Evolutionary conservation across 1,140 invertebrate genomes (phyloP), one percentile per base, ranked within the genome.

Genomic region (Caerostris extrusa): DNA sequence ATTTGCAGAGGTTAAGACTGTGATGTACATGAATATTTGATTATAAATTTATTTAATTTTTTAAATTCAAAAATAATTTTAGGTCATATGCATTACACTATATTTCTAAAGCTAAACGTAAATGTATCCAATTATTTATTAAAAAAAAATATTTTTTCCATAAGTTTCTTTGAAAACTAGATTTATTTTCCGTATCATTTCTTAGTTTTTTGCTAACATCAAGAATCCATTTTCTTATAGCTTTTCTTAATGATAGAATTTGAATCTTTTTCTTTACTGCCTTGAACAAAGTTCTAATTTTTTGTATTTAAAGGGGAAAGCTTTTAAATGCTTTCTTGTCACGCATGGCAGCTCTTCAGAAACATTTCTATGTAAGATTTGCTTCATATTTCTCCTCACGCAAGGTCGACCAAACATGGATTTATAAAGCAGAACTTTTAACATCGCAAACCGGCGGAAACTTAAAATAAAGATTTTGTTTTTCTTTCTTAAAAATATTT

Each of bases 361-460:
- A 87, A 61, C 85, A 10, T 56, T 87, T 87, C 58, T 58, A 34
- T 87, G 85, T 14, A 61, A 64, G 34, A 50, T 87, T 87, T 50
- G 3, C 85, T 17, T 50, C 57, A 5, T 7, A 53, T 14, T 57
- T 55, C 61, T 61, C 10, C n/a, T 87, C 85, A 87, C 85, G 85
- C 85, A 50, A 87, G 60, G 60, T 14, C 19, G 57, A 7, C 8
- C 14, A 53, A 87, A 61, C 85, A 87, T 87, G 60, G 53, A 34
- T 87, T 87, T 87, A 87, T 87, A 64, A 87, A 87, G 58, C 56
- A n/a, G 77, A 55, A 86, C 7, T 87, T 64, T 87, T 87, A 87
- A 87, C 57, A 7, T 34, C 34, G 53, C 85, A 87, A 64, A 87
- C 61, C 61, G 34, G 6, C 3, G 58, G 8, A 19, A 61, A 19